Evolutionary conservation across 2,113 vertebrate genomes (phyloP), one percentile per base, ranked within the genome.

Genomic region (Tursiops truncatus): DNA sequence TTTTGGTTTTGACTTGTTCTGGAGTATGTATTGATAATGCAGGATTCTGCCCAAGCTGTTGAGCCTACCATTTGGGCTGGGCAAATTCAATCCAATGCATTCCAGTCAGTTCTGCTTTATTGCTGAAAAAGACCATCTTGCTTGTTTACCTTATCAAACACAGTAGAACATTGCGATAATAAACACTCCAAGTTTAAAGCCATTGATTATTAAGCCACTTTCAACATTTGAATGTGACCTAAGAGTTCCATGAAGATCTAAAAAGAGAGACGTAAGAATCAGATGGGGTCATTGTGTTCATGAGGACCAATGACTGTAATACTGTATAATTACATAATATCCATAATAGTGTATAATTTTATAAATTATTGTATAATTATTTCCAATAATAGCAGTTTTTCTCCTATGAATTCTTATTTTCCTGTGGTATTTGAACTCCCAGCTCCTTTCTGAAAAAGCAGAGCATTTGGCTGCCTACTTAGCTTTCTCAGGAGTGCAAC

Each of bases 1-100:
- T 87, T 90, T 91, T 79, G 92, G 38, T 58, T 77, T 68, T 77
- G 58, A 91, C 36, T 68, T 76, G 73, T 68, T 86, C 44, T 91
- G 44, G 80, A 86, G 12, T 13, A 44, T 38, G 14, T 60, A 36
- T 44, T 60, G 21, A 60, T 60, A 20, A 18, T 63, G 82, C 33
- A 81, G 33, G 26, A 58, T 87, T 50, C 41, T 90, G 44, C 80
- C n/a, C 63, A 41, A 21, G 28, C 12, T 60, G 4, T 41, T 13
- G 71, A 74, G 33, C 23, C 68, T 87, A 4, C 50, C 50, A 73
- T 94, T 36, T 38, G 73, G 47, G 1, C 56, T 89, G 65, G 58
- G 23, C 14, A 76, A 44, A 71, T 62, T 33, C 8, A 60, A 28
- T 81, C 74, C 91, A 50, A 47, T 62, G 4, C 14, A 68, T 94